Base-by-base conservation (phyloP, 2,113 vertebrate species). In the Pangasianodon gigas region DNA sequence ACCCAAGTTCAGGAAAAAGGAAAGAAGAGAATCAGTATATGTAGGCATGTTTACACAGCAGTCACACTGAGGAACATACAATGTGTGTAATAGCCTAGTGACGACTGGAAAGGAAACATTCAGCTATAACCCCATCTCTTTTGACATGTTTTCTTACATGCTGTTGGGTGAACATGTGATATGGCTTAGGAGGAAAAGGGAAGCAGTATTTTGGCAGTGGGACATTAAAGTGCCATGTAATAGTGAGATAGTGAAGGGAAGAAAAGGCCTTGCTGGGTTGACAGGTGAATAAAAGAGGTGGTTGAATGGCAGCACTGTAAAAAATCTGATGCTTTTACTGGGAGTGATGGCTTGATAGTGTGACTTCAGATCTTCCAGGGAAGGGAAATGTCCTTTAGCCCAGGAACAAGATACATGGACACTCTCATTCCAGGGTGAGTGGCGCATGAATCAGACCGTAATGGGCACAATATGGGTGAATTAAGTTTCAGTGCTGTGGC, bases 371-470 rank as follows among this genome's bases (percentile, higher is more conserved):
- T 91, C 92, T 93, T 90, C 62, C 87, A 83, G 48, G 60, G 74
- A 91, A 89, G 90, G 90, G 77, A 92, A 93, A 92, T 91, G 74
- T 86, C 75, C 84, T 87, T 92, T 87, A 41, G 67, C 87, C 37
- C 11, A 60, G 87, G 84, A 91, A 89, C 86, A 92, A 92, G 92
- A 93, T 90, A 90, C 91, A 93, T 93, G 88, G 92, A 84, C 67
- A 81, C 90, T 90, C 58, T 89, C 41, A 24, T 89, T 67, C 84
- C 89, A 87, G 71, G 56, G 85, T 44, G 85, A 89, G 77, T 29
- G 67, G 82, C 46, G 89, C 89, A 93, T 93, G 92, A 93, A 91
- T 94, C 93, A 93, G 91, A 67, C 86, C 79, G 52, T 92, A 93
- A 92, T 93, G 81, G 92, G 89, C 71, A 90, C 71, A 67, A 90